Conservation (phyloP, 2,888 invertebrate species). For the Spialia ferax region DNA sequence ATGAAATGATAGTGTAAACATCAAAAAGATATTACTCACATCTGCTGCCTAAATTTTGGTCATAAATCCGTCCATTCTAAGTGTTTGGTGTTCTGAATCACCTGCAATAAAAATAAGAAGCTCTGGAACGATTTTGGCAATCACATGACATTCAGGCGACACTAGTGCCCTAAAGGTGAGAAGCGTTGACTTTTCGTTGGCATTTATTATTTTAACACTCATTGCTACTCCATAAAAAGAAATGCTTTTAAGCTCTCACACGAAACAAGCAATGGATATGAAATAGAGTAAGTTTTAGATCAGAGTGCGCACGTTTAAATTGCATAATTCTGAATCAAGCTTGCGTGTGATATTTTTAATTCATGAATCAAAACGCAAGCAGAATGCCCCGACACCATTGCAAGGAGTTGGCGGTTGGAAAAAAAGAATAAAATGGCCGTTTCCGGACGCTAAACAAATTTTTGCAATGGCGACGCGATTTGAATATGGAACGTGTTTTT, state of each 20-base stretch:
- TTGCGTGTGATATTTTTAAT: slow-evolving; percentile 74
- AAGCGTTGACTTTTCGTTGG: background rate
- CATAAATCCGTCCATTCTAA: slow-evolving; percentile 31
- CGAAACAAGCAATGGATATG: slow-evolving; percentile 7
- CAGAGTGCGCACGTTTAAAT: slow-evolving; percentile 14
- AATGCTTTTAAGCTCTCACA: background rate
- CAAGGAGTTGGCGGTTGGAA: slow-evolving; percentile 52
- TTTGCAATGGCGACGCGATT: slow-evolving; percentile 62
- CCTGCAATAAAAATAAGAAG: slow-evolving; percentile 41
- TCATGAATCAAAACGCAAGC: slow-evolving; percentile 67
- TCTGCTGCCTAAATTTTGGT: slow-evolving; percentile 49
- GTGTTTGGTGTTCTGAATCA: slow-evolving; percentile 39
- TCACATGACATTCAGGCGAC: slow-evolving; percentile 46
- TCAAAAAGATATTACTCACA: slow-evolving; percentile 16
- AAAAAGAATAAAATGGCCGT: slow-evolving; percentile 56
- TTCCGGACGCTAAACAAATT: slow-evolving; percentile 71
- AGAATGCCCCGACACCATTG: slow-evolving; percentile 54
- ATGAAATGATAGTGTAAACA: slow-evolving; percentile 27
- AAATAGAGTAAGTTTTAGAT: slow-evolving; percentile 7
- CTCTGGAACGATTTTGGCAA: slow-evolving; percentile 57
- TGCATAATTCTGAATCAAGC: slow-evolving; percentile 42
- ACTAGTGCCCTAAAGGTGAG: slow-evolving; percentile 28
- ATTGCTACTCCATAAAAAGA: background rate
- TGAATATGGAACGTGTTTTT: slow-evolving; percentile 51
- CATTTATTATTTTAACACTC: background rate